Evolutionary conservation across 2,797 vertebrate genomes (phyloP).

Genomic region (Periophthalmus magnuspinnatus): DNA sequence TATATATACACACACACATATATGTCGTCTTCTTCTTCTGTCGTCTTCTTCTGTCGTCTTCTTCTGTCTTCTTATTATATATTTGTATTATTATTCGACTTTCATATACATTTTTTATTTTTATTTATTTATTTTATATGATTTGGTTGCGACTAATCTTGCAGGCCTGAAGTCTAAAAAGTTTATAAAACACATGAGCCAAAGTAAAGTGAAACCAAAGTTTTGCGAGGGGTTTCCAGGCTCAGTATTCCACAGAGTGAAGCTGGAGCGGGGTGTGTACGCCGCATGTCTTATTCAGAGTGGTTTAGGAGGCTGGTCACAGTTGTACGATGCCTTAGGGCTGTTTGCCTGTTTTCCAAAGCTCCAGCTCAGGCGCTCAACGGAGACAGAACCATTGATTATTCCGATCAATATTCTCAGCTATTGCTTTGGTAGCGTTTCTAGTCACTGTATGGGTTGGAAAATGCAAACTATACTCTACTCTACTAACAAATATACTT

Average conservation of each 20-base stretch:
- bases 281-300: conserved; percentile 27
- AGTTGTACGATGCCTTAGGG: conserved; percentile 52
- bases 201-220: background rate
- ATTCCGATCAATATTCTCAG: conserved; percentile 56
- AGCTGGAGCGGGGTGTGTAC: conserved; percentile 37
- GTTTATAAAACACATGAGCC: background rate
- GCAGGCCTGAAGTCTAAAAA: background rate
- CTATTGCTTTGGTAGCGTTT: conserved; percentile 50
- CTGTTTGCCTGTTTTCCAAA: conserved; percentile 53
- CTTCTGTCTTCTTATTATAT: too few relatives aligned
- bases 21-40: too few relatives aligned
- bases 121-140: too few relatives aligned
- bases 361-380: conserved; percentile 40
- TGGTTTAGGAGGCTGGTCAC: conserved; percentile 56
- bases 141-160: too few relatives aligned
- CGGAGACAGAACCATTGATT: conserved; percentile 61
- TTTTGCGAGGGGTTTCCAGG: background rate
- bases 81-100: too few relatives aligned
- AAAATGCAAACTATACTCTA: conserved; percentile 40
- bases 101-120: too few relatives aligned
- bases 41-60: too few relatives aligned
- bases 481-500: conserved; percentile 37
- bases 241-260: conserved; percentile 16
- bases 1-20: too few relatives aligned
- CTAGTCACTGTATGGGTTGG: conserved; percentile 31